Base-by-base conservation (phyloP, 2,888 invertebrate species). In the Heteromurus nitidus region DNA sequence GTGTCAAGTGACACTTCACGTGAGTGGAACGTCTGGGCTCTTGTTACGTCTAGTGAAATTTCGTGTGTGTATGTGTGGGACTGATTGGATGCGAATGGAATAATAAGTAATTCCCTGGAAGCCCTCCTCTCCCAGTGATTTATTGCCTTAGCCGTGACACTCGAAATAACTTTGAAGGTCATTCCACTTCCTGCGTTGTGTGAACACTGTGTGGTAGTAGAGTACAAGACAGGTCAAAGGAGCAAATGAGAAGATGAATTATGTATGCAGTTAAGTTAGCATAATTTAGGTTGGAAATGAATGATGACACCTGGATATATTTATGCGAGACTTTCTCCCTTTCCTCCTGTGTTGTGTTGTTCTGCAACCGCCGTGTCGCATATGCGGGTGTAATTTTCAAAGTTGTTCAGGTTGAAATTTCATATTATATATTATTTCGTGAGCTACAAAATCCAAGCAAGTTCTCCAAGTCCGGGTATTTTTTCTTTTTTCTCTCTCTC, bases 31-130 rank as follows among this genome's bases (percentile, higher is more conserved):
- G n/a, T n/a, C n/a, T n/a, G n/a, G n/a, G n/a, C n/a, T n/a, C n/a
- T n/a, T n/a, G n/a, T n/a, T n/a, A n/a, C n/a, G n/a, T n/a, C n/a
- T n/a, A n/a, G n/a, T n/a, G n/a, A n/a, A n/a, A n/a, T n/a, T n/a
- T n/a, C n/a, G n/a, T n/a, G n/a, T n/a, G n/a, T n/a, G n/a, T 36
- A n/a, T 62, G 68, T 20, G 64, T 50, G 31, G 30, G 50, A 53
- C 30, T 69, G 72, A 72, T 74, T 72, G 80, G 69, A 80, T 80
- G 80, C 68, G 67, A 64, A 74, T 69, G 31, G 74, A 80, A 80
- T 80, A 74, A 79, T 72, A 60, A 42, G 68, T 44, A 68, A 68
- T 76, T 68, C 68, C 42, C 24, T n/a, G 9, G 36, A 18, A 64
- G 13, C 42, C 44, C 3, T 26, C 5, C 58, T 1, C 13, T 28